Base-by-base conservation (phyloP, 1,140 invertebrate species). In the Elysia chlorotica region DNA sequence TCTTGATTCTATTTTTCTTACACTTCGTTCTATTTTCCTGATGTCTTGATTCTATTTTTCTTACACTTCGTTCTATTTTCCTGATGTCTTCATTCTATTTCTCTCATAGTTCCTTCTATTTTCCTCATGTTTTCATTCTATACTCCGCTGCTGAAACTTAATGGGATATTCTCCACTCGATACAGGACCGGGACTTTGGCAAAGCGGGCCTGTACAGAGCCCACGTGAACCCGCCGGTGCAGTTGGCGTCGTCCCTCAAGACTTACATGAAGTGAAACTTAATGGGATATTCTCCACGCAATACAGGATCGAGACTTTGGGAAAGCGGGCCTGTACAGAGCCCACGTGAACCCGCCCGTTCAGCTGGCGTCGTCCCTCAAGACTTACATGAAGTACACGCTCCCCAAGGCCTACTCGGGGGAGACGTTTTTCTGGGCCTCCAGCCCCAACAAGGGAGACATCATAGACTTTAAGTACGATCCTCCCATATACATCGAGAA, bases 281-380 rank as follows among this genome's bases (percentile, higher is more conserved):
- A n/a, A n/a, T n/a, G n/a, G n/a, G n/a, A n/a, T n/a, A n/a, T n/a
- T n/a, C n/a, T n/a, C n/a, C n/a, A n/a, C n/a, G n/a, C n/a, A n/a
- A n/a, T n/a, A n/a, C 83, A 96, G 93, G 95, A 98, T 86, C 94
- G 94, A 83, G 93, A 96, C 81, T 98, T 96, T 89, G 95, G 95
- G 14, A 96, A 96, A 86, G 90, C 95, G 33, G 91, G 92, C 21
- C 88, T 95, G 17, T 95, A 92, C 86, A 93, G 92, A 82, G 91
- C 93, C 78, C 87, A 89, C 74, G 84, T 88, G 73, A 90, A 91
- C 74, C 93, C 93, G 63, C 92, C 93, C 17, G 94, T 95, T 0
- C 87, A 87, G 59, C 90, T 96, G 0, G 90, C 90, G 30, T 93
- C 93, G 21, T 91, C 91, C 70, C 93, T 99, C 61, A 93, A 93